Conservation (phyloP, 2,113 vertebrate species). For the Syngnathoides biaculeatus region DNA sequence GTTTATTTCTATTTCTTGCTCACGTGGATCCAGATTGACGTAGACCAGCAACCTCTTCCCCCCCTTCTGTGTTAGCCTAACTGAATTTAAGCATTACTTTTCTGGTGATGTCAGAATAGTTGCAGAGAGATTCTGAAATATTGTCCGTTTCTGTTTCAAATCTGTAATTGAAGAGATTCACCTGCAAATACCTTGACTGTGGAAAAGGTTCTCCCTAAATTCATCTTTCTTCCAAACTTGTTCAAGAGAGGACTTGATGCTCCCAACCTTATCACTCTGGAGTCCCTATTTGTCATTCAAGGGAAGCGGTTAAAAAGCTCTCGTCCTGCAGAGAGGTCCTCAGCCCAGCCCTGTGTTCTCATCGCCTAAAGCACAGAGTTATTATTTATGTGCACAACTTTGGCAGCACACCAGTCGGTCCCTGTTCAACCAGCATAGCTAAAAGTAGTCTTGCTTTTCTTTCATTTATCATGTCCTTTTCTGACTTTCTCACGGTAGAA, state of each 20-base stretch:
- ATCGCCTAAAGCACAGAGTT: conserved; percentile 62
- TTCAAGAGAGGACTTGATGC: conserved; percentile 31
- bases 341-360: conserved; percentile 52
- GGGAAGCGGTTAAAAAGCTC: conserved; percentile 51
- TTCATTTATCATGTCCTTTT: conserved; percentile 37
- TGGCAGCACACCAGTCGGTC: conserved; percentile 59
- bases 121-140: not conserved
- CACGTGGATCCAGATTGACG: conserved; percentile 20
- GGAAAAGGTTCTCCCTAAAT: conserved; percentile 23
- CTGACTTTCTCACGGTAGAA: conserved; percentile 25
- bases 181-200: conserved; percentile 15
- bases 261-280: conserved; percentile 21
- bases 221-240: conserved; percentile 34
- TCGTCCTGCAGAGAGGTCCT: conserved; percentile 58
- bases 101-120: conserved; percentile 22
- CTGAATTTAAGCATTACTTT: conserved; percentile 16
- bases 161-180: conserved; percentile 26
- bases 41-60: not conserved
- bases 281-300: conserved; percentile 63
- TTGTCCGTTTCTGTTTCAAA: conserved; percentile 32
- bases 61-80: conserved; percentile 17
- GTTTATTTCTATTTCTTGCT: conserved; percentile 56
- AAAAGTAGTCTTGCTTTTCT: conserved; percentile 28
- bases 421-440: conserved; percentile 42
- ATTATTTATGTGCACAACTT: conserved; percentile 75